Evolutionary conservation across 2,888 invertebrate species (phyloP).

Genomic region (Smittia sp.): DNA sequence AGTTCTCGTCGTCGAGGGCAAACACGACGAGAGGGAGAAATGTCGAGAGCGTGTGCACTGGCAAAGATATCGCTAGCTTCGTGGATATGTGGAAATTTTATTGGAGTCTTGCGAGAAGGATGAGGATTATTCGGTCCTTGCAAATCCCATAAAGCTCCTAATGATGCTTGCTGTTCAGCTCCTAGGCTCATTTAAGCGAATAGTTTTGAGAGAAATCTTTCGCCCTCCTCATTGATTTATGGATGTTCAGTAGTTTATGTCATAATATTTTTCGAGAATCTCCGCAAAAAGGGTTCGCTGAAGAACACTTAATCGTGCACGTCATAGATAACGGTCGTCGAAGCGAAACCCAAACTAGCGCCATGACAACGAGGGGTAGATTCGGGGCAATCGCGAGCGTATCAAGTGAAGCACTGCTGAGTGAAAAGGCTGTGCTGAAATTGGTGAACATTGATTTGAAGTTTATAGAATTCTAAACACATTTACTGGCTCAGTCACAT

Average conservation of each 20-base stretch:
- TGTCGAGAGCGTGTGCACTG: neutral
- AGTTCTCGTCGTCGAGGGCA: no score
- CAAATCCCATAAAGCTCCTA: constrained; percentile 10
- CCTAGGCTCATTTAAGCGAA: neutral
- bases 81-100: neutral
- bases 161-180: neutral
- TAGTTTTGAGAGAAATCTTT: constrained; percentile 2
- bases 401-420: no score
- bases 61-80: neutral
- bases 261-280: constrained; percentile 21
- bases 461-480: no score
- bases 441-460: no score
- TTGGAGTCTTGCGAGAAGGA: neutral
- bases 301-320: constrained; percentile 3
- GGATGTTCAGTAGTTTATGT: constrained; percentile 10
- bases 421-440: no score
- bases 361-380: neutral
- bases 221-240: constrained; percentile 11
- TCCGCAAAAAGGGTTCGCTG: constrained; percentile 14
- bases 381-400: neutral
- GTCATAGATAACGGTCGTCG: neutral
- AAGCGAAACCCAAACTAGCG: neutral
- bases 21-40: no score
- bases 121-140: constrained; percentile 8
- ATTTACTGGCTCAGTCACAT: no score